Evolutionary conservation across 2,888 invertebrate genomes (phyloP), one percentile per base, ranked within the genome.

Genomic region (Andrena minutula): DNA sequence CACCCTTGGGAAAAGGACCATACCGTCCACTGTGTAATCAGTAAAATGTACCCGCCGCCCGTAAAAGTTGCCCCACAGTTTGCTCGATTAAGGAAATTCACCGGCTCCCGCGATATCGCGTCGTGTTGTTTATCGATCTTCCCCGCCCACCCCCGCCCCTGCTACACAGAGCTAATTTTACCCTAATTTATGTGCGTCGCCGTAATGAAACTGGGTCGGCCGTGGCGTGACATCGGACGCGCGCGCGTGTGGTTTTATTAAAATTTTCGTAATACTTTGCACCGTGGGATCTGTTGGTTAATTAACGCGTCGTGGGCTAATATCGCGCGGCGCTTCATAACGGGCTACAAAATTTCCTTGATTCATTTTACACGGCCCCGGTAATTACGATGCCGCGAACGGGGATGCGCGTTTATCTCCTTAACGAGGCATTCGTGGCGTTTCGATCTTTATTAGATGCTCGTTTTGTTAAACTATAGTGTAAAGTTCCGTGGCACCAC

Each of bases 1-100:
- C 87, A 75, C 86, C 86, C 78, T 32, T 23, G 32, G 26, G 41
- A 26, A 72, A 79, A 32, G 7, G 58, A 58, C 75, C 32, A 60
- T 53, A 30, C 28, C 47, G 68, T 32, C 73, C 75, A 58, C 26
- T 32, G 71, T 78, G 79, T 82, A 87, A 87, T 86, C 79, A 78
- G 78, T 71, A 78, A 82, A 79, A 73, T 79, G 82, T 64, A 58
- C 41, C 26, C 63, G 23, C 23, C 69, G 47, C 26, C 28, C 64
- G 32, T 74, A 72, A 85, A 84, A 79, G 68, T 81, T 47, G 32
- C 41, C 60, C 60, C 23, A 23, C 26, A 53, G 65, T 73, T 74
- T 56, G 73, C 49, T 66, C 74, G 74, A 86, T 83, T 74, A 76
- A 83, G 70, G 56, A 79, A 83, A 68, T 73, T 76, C 72, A 47